These are phyloP conservation scores for Odocoileus hemionus DNA, from an alignment of 2,113 vertebrate species.

Conservation along the genomic window DNA sequence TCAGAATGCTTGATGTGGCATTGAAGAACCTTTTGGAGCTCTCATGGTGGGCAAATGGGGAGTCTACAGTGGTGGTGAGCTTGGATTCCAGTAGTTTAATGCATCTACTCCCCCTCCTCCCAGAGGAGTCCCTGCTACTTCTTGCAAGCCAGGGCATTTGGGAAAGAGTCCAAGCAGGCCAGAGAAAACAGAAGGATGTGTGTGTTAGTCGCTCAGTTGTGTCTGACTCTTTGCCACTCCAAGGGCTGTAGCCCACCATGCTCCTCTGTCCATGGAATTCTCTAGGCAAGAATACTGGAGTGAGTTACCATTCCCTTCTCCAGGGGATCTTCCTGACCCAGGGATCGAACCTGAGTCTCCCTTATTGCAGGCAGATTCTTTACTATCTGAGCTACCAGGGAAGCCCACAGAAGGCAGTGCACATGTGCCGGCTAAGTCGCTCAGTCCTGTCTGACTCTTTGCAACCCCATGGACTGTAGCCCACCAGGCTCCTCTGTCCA, in stretches of 20 bases:
- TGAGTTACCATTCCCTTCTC: not conserved
- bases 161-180: not conserved
- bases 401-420: not conserved
- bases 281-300: not conserved
- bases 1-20: not conserved
- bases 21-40: not conserved
- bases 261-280: not conserved
- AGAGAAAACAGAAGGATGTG: not conserved
- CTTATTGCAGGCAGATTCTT: not conserved
- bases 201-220: not conserved
- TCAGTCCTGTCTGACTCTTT: not conserved
- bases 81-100: not conserved
- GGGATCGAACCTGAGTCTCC: not conserved
- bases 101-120: not conserved
- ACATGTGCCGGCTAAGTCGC: not conserved
- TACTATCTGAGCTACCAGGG: not conserved
- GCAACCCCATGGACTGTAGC: not conserved
- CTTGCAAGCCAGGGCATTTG: not conserved
- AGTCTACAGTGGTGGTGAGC: not conserved
- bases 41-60: not conserved
- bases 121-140: not conserved
- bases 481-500: not conserved
- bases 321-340: not conserved
- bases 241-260: not conserved
- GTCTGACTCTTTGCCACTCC: not conserved